phyloP scores from a whole-genome alignment of 2,888 invertebrate species.

The Neuroscelio doddi region DNA sequence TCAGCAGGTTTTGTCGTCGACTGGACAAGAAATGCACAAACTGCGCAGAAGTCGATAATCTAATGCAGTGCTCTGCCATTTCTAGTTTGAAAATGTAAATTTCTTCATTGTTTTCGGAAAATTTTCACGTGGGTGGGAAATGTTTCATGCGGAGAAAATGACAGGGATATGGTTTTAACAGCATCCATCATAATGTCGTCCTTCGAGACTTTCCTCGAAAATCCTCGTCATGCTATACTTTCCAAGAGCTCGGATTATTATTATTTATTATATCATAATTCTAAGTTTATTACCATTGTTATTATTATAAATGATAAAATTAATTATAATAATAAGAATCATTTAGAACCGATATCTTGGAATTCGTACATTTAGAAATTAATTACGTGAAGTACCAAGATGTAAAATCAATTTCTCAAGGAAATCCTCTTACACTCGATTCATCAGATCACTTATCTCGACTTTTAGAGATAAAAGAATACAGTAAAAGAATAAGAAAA shows the following conservation, averaged over 20 bases:
- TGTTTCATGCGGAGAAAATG: slow-evolving; percentile 17
- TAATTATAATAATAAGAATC: too few relatives aligned
- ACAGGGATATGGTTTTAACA: slow-evolving; percentile 66
- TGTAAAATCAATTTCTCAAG: slow-evolving; percentile 43
- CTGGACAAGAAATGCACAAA: slow-evolving; percentile 36
- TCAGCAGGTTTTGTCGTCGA: slow-evolving; percentile 50
- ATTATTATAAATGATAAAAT: too few relatives aligned
- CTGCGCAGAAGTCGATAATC: slow-evolving; percentile 34
- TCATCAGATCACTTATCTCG: slow-evolving; percentile 38
- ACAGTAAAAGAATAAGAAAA: slow-evolving; percentile 24
- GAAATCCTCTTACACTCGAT: slow-evolving; percentile 54
- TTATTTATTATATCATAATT: too few relatives aligned
- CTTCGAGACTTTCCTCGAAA: not conserved
- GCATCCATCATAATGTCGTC: slow-evolving; percentile 61
- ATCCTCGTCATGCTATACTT: not conserved
- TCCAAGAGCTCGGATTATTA: too few relatives aligned
- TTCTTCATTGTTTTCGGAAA: too few relatives aligned
- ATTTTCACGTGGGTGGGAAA: slow-evolving; percentile 24
- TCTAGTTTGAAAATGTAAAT: too few relatives aligned
- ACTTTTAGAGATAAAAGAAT: slow-evolving; percentile 36
- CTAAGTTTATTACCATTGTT: too few relatives aligned
- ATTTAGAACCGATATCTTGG: too few relatives aligned
- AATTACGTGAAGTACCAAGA: slow-evolving; percentile 33
- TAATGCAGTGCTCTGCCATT: slow-evolving; percentile 1
- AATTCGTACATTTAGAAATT: too few relatives aligned